Base-by-base conservation (phyloP, 2,113 vertebrate genomes). In the Ibidorhyncha struthersii region DNA sequence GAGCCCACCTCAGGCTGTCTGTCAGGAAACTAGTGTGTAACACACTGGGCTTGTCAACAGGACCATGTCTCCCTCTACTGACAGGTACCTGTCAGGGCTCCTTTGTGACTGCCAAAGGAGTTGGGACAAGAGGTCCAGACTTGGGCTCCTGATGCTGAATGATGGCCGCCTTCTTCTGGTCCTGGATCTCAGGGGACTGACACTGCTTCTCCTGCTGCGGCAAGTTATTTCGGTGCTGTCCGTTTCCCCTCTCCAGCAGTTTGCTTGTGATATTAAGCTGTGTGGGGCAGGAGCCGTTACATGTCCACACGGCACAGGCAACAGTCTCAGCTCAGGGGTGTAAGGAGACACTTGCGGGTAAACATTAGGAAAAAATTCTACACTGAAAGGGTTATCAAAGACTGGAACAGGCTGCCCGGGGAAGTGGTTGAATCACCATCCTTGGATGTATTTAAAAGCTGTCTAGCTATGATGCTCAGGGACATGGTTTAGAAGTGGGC, bases 11-110 rank as follows among this genome's bases (percentile, higher is more conserved):
- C 63, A 26, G 43, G 40, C 34, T 34, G n/a, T 32, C 34, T 34
- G n/a, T 32, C 58, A 26, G 66, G 59, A 62, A 76, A 6, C 23
- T 17, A 1, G 10, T 40, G 40, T 26, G 0, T 7, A 14, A 63
- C 12, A 11, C 8, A 10, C 8, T 4, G 55, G 69, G n/a, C 29
- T 78, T 52, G 65, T 88, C 81, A 25, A n/a, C 53, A 69, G 58
- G 63, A 15, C 40, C 86, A 70, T 18, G 59, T 70, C 65, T 92
- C 82, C 89, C 92, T 95, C 86, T 95, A 2, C 94, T 95, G 89
- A 77, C 61, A 79, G 77, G 53, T 41, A 49, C 50, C 74, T 55
- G 53, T 20, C 62, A 79, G 14, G 50, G 66, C 89, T 66, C 20
- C 71, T 53, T 45, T 56, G 43, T 32, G 41, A 14, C 29, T 56